These are phyloP conservation scores for Dolichopus griseipennis DNA, from an alignment of 2,888 invertebrate species.

Conservation along the genomic window DNA sequence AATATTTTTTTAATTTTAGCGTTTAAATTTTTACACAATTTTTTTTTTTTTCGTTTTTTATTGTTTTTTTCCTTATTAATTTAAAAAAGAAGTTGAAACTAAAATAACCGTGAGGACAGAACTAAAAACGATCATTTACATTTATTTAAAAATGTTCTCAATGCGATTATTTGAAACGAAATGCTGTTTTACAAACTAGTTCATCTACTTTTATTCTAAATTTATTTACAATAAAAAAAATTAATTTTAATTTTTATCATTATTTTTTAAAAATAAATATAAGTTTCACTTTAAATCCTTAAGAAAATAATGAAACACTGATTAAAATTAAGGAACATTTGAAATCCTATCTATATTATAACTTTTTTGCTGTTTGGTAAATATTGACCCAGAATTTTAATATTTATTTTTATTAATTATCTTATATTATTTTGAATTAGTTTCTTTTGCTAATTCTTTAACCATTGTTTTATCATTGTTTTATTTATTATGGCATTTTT, in stretches of 20 bases:
- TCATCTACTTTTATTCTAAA: not conserved
- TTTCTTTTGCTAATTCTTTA: not conserved
- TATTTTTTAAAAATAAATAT: not conserved
- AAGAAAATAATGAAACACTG: not conserved
- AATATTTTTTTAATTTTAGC: too few relatives aligned
- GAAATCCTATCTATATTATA: too few relatives aligned
- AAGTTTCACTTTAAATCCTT: not conserved
- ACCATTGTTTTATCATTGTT: not conserved
- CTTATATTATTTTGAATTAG: not conserved
- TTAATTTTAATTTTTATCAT: not conserved
- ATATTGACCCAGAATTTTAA: not conserved
- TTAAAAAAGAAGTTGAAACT: not conserved
- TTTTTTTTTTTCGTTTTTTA: too few relatives aligned
- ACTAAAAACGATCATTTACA: too few relatives aligned
- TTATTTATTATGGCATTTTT: too few relatives aligned
- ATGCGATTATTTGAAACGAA: not conserved
- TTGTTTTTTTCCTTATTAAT: not conserved
- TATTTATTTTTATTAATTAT: not conserved
- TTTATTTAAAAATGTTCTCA: not conserved
- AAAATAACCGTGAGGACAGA: too few relatives aligned
- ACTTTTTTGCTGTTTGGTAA: not conserved
- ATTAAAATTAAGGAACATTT: not conserved
- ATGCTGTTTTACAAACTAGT: not conserved
- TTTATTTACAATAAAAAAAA: not conserved
- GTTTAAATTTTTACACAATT: too few relatives aligned